Evolutionary conservation across 2,888 invertebrate genomes (phyloP), one percentile per base, ranked within the genome.

Genomic region (Adela reaumurella): DNA sequence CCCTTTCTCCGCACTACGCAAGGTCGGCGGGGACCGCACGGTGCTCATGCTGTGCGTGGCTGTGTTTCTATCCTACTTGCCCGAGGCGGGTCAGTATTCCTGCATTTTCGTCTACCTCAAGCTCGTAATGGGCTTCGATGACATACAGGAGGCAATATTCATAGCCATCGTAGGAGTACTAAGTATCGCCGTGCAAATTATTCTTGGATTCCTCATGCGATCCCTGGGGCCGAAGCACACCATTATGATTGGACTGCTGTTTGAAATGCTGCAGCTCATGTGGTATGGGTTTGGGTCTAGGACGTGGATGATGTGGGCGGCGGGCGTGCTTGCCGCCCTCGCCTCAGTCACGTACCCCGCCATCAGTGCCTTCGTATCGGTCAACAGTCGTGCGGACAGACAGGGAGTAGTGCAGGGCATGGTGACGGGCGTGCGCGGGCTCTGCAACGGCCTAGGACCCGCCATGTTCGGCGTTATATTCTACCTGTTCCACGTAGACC

Each of bases 231-330:
- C 93, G 56, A 97, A 98, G 74, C 94, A 95, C 68, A 95, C 98
- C 49, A 99, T 99, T 60, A 94, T 99, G 85, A 82, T 98, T 64
- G 99, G 98, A 48, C 84, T 99, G 55, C 76, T 95, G 54, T 96
- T 97, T 77, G 98, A 99, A 81, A 92, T 96, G 87, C 82, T 97
- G 59, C 98, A 99, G 71, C 83, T 99, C 55, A 88, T 97, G 81
- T 97, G 96, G 92, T 97, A 95, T 68, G 97, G 97, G 42, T 94
- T 97, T 64, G 96, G 97, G 50, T 94, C 94, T 59, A 90, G 94
- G 62, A 91, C 89, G 54, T 97, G 97, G 97, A 96, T 99, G 92
- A 97, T 99, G 95, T 99, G 99, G 99, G 91, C 93, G 41, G 98
- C 98, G 10, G 99, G 99, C 49, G 87, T 96, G 56, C 81, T 99